Evolutionary conservation across 1,140 invertebrate genomes (phyloP), one percentile per base, ranked within the genome.

Genomic region (Zaprionus davidi): DNA sequence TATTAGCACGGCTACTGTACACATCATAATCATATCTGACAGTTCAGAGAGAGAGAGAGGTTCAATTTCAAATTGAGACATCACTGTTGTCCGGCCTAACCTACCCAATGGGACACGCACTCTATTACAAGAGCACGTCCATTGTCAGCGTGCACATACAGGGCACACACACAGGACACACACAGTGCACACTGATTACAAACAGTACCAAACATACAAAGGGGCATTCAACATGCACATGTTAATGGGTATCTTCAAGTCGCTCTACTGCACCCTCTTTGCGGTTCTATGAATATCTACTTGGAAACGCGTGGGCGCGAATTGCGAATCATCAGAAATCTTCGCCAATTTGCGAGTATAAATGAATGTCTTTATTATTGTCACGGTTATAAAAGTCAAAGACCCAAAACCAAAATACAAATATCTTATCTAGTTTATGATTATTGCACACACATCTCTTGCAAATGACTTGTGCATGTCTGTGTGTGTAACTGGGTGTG

Each of bases 341-440:
- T 66, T 68, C 51, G 56, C 71, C 75, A 65, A 82, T 82, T 81
- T 67, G 63, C 41, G 68, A 76, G 60, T 80, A 34, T 34, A 68
- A 76, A 78, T 65, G 72, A 73, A 78, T 80, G 64, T 81, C 71
- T 82, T 79, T 79, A 72, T 85, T 75, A 60, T 81, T 74, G 51
- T 56, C 34, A 66, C 28, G 34, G 69, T 62, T 59, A 56, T 31
- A 70, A 82, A 56, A 78, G 76, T 78, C 66, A 76, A 76, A 82
- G 76, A 79, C 75, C 76, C 79, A 62, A 59, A 78, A 74, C 80
- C 67, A 55, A 80, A 57, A 55, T 68, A 63, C 22, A 56, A 51
- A 73, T 75, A 74, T 67, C 74, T 81, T 67, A 79, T 79, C 69
- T 68, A 70, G 46, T 86, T 86, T 85, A 86, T 62, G 82, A 67